Base-by-base conservation (phyloP, 2,888 invertebrate species). In the Caprella mutica region DNA sequence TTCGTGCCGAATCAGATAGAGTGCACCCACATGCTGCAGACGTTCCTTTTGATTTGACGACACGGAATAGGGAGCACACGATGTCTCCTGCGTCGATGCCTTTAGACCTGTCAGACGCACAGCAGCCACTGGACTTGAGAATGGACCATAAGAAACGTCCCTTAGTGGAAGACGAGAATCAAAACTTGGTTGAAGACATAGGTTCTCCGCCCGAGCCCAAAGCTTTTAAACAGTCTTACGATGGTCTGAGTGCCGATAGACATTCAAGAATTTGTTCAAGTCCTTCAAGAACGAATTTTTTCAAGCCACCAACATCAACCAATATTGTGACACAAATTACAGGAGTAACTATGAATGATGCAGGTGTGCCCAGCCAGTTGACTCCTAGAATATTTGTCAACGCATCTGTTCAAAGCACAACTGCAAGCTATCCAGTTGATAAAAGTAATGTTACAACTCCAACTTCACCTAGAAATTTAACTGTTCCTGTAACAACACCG, bases 41-140 rank as follows among this genome's bases (percentile, higher is more conserved):
- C 48, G 54, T 63, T 40, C 63, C 63, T 42, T 63, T 59, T 42
- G 63, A 63, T 29, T 55, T 63, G 29, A 55, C 59, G 17, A 63
- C 57, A 1, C 59, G 55, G 38, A 63, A 59, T 40, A 55, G 63
- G n/a, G 63, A 63, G 48, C 55, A 55, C 8, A 52, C 55, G 26
- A 62, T 62, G 62, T 62, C 62, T 24, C 62, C 62, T 1, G 63
- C 63, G 26, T 54, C 59, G 1, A 23, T 56, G 5, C 63, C 63
- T 8, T 46, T 63, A 19, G 63, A 63, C 43, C 57, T 63, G 30
- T 59, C 59, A 14, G 59, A 57, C 38, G 19, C 55, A 14, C 56
- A 63, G 23, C 50, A 56, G 19, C 63, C 63, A 2, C 55, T 63
- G 9, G 63, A 63, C 50, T 51, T 63, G 12, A 43, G 59, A 14